phyloP scores from a whole-genome alignment of 2,113 vertebrate species.

The Nothobranchius furzeri region DNA sequence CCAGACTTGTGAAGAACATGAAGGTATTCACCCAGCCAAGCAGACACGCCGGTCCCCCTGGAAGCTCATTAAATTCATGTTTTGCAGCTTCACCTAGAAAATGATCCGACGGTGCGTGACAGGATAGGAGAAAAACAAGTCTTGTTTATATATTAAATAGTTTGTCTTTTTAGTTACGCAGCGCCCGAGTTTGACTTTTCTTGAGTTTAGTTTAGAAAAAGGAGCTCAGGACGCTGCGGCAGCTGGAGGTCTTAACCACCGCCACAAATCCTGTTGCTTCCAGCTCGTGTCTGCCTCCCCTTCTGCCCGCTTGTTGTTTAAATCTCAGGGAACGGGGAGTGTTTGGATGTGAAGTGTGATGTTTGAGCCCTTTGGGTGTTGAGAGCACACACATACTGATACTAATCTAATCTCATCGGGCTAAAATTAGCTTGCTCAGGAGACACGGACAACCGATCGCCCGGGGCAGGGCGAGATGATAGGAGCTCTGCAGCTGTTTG shows the following conservation, averaged over 20 bases:
- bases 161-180: neutral
- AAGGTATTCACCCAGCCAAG: neutral
- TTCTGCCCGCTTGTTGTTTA: neutral
- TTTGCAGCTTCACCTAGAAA: neutral
- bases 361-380: constrained; percentile 45
- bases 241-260: no score
- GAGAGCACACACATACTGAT: constrained; percentile 50
- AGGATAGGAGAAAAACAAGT: neutral
- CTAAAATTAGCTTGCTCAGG: constrained; percentile 61
- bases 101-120: neutral
- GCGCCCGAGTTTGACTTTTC: neutral
- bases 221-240: neutral
- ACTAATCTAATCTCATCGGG: constrained; percentile 62
- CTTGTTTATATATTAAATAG: neutral
- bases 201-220: neutral
- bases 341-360: constrained; percentile 46
- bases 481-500: constrained; percentile 59
- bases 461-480: constrained; percentile 44
- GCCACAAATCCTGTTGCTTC: no score
- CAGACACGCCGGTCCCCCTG: neutral
- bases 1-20: neutral
- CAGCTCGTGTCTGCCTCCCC: neutral
- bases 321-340: neutral
- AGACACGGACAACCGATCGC: constrained; percentile 42
- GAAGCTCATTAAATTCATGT: constrained; percentile 2